A percentile compares a stretch with the other conserved stretches of the same genome.
phyloP scores from a whole-genome alignment of 2,888 invertebrate species.

The Spodoptera exigua region DNA sequence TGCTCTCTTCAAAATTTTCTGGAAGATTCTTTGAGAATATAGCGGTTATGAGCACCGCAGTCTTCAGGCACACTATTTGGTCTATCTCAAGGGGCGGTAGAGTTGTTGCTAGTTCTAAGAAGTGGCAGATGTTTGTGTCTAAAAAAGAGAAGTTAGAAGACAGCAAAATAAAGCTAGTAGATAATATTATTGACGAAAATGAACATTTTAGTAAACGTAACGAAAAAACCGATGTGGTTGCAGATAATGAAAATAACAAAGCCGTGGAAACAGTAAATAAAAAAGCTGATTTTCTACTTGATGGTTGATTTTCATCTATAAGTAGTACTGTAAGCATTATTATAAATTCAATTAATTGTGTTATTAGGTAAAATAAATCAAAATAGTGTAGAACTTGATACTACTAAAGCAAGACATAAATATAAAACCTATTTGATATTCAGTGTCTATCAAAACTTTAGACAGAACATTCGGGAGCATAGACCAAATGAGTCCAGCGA shows the following conservation, averaged over 20 bases:
- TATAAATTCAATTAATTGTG: background rate
- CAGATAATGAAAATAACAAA: background rate
- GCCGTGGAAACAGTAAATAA: no score
- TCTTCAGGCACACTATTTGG: slow-evolving; percentile 69
- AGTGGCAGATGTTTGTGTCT: slow-evolving; percentile 77
- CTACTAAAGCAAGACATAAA: no score
- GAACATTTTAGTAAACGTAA: background rate
- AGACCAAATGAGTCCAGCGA: slow-evolving; percentile 74
- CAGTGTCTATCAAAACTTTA: slow-evolving; percentile 73
- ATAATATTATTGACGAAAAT: background rate
- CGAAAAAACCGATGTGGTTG: background rate
- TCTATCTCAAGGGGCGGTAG: slow-evolving; percentile 73
- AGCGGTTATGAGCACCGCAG: slow-evolving; percentile 75
- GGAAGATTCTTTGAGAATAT: slow-evolving; percentile 73
- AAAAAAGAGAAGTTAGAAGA: slow-evolving; percentile 48
- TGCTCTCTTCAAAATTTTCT: slow-evolving; percentile 55
- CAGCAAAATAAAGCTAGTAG: no score
- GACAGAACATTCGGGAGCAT: slow-evolving; percentile 77
- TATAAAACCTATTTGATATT: slow-evolving; percentile 72
- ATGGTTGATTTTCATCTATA: no score
- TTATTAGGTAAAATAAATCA: background rate
- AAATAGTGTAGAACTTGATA: background rate
- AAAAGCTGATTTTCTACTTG: no score
- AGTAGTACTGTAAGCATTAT: no score
- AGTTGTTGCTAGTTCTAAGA: slow-evolving; percentile 77